Evolutionary conservation across 1,140 invertebrate genomes (phyloP).

Genomic region (Zaprionus tsacasi): DNA sequence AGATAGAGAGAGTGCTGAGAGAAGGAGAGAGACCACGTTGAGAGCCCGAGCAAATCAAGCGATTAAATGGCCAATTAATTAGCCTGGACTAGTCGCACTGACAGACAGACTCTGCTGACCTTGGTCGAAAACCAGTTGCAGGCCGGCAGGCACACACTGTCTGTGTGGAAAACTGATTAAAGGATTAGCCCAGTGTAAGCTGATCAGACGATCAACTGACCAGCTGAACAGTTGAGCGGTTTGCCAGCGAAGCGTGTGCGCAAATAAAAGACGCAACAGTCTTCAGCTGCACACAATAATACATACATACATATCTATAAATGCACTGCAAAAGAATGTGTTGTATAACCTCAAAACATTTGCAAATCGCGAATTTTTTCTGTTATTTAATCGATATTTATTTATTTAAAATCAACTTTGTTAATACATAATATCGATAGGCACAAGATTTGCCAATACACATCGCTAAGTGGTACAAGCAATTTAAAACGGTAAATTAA

Average conservation of each 20-base stretch:
- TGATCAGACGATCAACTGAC: slow-evolving; percentile 28
- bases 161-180: slow-evolving; percentile 64
- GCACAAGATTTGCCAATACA: not conserved
- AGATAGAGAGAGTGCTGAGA: slow-evolving; percentile 1
- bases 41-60: slow-evolving; percentile 65
- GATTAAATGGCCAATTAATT: slow-evolving; percentile 80
- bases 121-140: slow-evolving; percentile 60
- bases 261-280: slow-evolving; percentile 55
- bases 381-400: too few species aligned
- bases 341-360: too few species aligned
- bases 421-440: not conserved
- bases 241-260: slow-evolving; percentile 50
- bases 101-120: slow-evolving; percentile 47
- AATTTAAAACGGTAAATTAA: not conserved
- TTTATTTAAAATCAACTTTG: too few species aligned
- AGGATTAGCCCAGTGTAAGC: slow-evolving; percentile 60
- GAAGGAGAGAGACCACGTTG: slow-evolving; percentile 1
- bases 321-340: slow-evolving; percentile 1
- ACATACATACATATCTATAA: slow-evolving; percentile 6
- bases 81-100: slow-evolving; percentile 40
- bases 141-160: not conserved
- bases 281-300: slow-evolving; percentile 1
- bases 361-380: too few species aligned
- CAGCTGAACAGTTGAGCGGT: slow-evolving; percentile 9
- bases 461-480: not conserved